Evolutionary conservation across 2,113 vertebrate species (phyloP).

Genomic region (Mustelus asterias): DNA sequence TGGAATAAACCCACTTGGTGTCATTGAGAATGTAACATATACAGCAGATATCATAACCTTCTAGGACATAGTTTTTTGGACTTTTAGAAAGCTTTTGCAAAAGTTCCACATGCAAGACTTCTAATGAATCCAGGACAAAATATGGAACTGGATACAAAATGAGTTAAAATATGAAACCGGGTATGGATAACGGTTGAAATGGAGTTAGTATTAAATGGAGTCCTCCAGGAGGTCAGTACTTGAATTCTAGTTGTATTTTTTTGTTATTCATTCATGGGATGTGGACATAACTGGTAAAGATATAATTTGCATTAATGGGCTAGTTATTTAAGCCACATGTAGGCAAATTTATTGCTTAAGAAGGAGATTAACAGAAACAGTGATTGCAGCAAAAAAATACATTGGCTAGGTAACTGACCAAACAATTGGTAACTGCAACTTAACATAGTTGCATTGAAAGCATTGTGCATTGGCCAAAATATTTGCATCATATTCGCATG

Average conservation of each 20-base stretch:
- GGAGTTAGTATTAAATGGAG: background rate
- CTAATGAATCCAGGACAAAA: background rate
- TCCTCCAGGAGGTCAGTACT: background rate
- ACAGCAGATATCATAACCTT: background rate
- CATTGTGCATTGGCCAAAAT: too few species aligned
- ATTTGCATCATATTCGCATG: too few species aligned
- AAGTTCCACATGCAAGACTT: slow-evolving; percentile 2
- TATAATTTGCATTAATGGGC: background rate
- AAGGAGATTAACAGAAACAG: too few species aligned
- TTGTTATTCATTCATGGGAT: too few species aligned
- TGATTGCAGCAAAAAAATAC: too few species aligned
- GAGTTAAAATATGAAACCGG: background rate
- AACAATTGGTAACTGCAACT: too few species aligned
- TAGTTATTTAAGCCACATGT: background rate
- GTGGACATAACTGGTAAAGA: too few species aligned
- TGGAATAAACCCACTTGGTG: background rate
- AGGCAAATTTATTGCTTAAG: too few species aligned
- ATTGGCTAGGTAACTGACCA: too few species aligned
- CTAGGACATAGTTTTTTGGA: background rate
- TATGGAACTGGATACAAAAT: background rate
- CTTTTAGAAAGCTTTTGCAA: background rate
- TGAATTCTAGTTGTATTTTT: background rate
- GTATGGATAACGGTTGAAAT: background rate
- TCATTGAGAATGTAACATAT: background rate
- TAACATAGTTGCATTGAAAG: too few species aligned